phyloP scores from a whole-genome alignment of 1,140 invertebrate genomes.

The Papilio polytes region DNA sequence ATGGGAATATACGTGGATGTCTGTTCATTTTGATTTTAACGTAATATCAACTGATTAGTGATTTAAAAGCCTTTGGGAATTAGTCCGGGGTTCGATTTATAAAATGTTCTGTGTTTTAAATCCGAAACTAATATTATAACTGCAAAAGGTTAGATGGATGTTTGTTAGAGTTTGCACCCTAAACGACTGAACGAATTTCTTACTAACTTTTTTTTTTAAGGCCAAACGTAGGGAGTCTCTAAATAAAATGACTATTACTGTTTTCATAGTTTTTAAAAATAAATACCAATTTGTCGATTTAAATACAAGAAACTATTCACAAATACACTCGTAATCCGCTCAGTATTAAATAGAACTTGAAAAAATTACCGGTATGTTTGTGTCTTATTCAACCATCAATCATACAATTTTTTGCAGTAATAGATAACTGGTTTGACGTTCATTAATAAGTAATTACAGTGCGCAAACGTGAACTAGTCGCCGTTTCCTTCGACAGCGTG shows the following conservation, averaged over 20 bases:
- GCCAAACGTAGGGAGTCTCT: no score
- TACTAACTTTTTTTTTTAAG: no score
- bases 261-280: no score
- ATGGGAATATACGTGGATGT: neutral
- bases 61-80: neutral
- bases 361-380: conserved; percentile 16
- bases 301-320: neutral
- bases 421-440: conserved; percentile 30
- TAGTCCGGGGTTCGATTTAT: neutral
- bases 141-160: no score
- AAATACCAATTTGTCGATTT: neutral
- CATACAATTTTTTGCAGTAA: conserved; percentile 34
- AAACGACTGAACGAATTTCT: no score
- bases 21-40: neutral
- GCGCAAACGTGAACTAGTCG: conserved; percentile 25
- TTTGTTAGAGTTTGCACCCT: no score
- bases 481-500: conserved; percentile 33
- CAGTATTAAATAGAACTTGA: neutral
- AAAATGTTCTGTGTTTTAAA: no score
- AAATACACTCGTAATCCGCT: neutral
- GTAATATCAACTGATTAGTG: neutral
- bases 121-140: no score
- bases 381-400: conserved; percentile 29
- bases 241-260: no score
- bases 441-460: conserved; percentile 37